These are phyloP conservation scores for Athene noctua DNA, from an alignment of 2,113 vertebrate species.

Conservation along the genomic window DNA sequence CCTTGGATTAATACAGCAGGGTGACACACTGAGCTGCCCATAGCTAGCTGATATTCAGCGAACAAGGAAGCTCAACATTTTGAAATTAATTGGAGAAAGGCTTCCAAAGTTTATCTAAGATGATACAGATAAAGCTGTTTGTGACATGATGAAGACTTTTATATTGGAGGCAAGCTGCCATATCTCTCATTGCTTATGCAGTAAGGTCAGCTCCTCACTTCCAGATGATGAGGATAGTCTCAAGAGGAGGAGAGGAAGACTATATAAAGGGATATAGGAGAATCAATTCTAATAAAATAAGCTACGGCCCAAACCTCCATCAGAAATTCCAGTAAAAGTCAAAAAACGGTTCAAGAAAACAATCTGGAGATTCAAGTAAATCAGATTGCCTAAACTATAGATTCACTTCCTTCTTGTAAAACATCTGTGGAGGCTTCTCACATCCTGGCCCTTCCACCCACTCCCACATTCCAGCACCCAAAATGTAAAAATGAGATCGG, in stretches of 20 bases:
- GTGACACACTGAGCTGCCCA: not conserved
- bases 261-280: not conserved
- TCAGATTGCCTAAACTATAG: slow-evolving; percentile 6
- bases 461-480: slow-evolving; percentile 60
- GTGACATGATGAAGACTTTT: not conserved
- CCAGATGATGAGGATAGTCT: not conserved
- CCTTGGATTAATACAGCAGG: not conserved
- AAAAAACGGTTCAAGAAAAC: slow-evolving; percentile 7
- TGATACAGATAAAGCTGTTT: not conserved
- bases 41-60: not conserved
- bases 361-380: slow-evolving; percentile 5
- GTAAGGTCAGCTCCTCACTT: not conserved
- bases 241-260: not conserved
- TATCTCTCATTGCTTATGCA: not conserved
- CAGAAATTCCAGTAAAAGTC: not conserved
- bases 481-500: slow-evolving; percentile 32
- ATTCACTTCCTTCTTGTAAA: slow-evolving; percentile 38
- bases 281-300: not conserved
- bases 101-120: not conserved
- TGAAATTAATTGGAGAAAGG: not conserved
- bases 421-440: slow-evolving; percentile 56
- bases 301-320: not conserved
- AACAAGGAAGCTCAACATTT: not conserved
- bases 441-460: slow-evolving; percentile 60
- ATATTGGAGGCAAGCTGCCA: not conserved